Evolutionary conservation across 2,797 vertebrate species (phyloP).

Genomic region (Paratrypauchen microcephalus): DNA sequence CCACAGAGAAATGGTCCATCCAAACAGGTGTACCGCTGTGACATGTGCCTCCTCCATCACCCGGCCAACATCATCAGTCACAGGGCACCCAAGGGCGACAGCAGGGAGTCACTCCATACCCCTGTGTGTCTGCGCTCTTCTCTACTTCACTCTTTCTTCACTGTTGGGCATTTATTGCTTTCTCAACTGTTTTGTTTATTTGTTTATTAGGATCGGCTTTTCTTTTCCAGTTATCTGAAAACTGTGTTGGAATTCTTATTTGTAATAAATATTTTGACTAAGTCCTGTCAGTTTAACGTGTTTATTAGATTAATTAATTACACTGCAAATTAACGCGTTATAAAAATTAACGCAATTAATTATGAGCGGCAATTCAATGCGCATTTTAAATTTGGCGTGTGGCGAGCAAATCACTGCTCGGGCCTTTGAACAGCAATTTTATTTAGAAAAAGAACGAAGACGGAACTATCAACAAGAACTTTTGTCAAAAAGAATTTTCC

Average conservation of each 20-base stretch:
- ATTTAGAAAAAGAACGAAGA: too few relatives aligned
- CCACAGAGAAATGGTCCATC: conserved; percentile 41
- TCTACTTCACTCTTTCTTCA: background rate
- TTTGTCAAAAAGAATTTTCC: too few relatives aligned
- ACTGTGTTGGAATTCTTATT: background rate
- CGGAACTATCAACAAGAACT: too few relatives aligned
- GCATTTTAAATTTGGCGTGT: too few relatives aligned
- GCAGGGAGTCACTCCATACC: conserved; percentile 21
- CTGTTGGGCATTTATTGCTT: background rate
- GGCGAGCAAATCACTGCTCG: too few relatives aligned
- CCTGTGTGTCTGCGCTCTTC: conserved; percentile 2
- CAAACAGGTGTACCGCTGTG: conserved; percentile 52
- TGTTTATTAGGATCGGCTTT: background rate
- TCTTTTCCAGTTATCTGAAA: background rate
- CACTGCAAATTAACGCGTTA: too few relatives aligned
- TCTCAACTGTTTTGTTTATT: background rate
- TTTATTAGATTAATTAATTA: too few relatives aligned
- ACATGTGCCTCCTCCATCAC: conserved; percentile 24
- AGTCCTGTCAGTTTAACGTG: too few relatives aligned
- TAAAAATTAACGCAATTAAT: too few relatives aligned
- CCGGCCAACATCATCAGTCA: conserved; percentile 22
- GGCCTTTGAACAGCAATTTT: too few relatives aligned
- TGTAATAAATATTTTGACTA: too few relatives aligned
- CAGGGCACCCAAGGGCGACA: background rate
- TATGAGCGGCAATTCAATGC: too few relatives aligned